A percentile compares a stretch with the other conserved stretches of the same genome.
These are phyloP conservation scores for Panzeria rudis DNA, from an alignment of 2,888 invertebrate genomes.

Conservation along the genomic window DNA sequence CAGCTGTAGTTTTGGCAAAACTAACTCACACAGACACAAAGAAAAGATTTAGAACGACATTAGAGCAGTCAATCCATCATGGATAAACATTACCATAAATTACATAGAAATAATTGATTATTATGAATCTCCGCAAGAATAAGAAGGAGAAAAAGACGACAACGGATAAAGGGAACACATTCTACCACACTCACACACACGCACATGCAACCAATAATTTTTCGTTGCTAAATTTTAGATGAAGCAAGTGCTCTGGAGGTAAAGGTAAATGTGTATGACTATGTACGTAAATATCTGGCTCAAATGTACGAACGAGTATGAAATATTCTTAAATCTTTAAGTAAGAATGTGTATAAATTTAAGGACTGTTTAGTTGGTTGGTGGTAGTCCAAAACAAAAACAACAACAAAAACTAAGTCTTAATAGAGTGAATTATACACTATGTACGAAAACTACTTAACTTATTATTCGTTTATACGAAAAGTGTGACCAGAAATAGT, in stretches of 20 bases:
- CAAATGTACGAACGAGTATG: constrained; percentile 26
- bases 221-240: constrained; percentile 55
- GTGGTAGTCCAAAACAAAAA: constrained; percentile 22
- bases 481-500: constrained; percentile 22
- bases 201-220: constrained; percentile 59
- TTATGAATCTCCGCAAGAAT: constrained; percentile 77
- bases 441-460: constrained; percentile 5
- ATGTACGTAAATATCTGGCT: neutral
- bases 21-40: constrained; percentile 58
- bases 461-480: neutral
- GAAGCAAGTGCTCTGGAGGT: constrained; percentile 68
- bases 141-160: constrained; percentile 14
- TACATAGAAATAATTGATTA: constrained; percentile 84
- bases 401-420: constrained; percentile 5
- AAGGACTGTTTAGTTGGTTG: constrained; percentile 55
- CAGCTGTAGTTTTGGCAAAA: constrained; percentile 65
- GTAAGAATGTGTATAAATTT: constrained; percentile 26
- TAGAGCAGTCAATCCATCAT: constrained; percentile 84
- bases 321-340: constrained; percentile 4
- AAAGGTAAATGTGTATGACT: constrained; percentile 29
- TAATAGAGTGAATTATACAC: constrained; percentile 59
- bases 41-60: constrained; percentile 84
- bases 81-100: constrained; percentile 84
- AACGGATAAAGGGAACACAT: constrained; percentile 74
- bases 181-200: constrained; percentile 17